Conservation (phyloP, 23 tunicate genomes). For the Halocynthia aurantium region DNA sequence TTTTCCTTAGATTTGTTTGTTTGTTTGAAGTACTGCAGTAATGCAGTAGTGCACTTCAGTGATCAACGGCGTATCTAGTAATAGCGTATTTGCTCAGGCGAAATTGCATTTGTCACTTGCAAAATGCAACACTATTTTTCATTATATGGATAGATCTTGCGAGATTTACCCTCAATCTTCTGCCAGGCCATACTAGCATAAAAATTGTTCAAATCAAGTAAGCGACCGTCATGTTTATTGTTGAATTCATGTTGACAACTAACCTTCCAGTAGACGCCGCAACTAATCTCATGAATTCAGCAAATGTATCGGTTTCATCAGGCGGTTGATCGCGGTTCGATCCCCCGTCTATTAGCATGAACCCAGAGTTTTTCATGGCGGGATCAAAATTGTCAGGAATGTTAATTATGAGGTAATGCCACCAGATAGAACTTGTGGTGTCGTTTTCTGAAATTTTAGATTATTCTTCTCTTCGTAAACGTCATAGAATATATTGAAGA, state of each 20-base stretch:
- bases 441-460: constrained; percentile 38
- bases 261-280: constrained; percentile 49
- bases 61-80: too few relatives aligned
- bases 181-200: neutral
- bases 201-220: neutral
- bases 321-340: constrained; percentile 56
- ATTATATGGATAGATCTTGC: too few relatives aligned
- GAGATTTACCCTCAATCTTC: too few relatives aligned
- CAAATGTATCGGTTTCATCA: constrained; percentile 49
- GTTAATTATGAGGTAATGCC: constrained; percentile 76
- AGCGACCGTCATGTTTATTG: neutral
- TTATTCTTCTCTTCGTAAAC: neutral
- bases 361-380: constrained; percentile 53
- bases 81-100: too few relatives aligned
- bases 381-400: constrained; percentile 86
- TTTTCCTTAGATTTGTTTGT: too few relatives aligned
- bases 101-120: too few relatives aligned
- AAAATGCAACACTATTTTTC: too few relatives aligned
- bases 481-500: neutral
- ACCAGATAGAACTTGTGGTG: constrained; percentile 79
- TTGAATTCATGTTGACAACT: neutral
- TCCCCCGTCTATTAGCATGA: constrained; percentile 84
- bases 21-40: too few relatives aligned
- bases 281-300: constrained; percentile 57
- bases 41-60: too few relatives aligned